phyloP scores from a whole-genome alignment of 2,797 vertebrate species.

The Bufotes viridis region DNA sequence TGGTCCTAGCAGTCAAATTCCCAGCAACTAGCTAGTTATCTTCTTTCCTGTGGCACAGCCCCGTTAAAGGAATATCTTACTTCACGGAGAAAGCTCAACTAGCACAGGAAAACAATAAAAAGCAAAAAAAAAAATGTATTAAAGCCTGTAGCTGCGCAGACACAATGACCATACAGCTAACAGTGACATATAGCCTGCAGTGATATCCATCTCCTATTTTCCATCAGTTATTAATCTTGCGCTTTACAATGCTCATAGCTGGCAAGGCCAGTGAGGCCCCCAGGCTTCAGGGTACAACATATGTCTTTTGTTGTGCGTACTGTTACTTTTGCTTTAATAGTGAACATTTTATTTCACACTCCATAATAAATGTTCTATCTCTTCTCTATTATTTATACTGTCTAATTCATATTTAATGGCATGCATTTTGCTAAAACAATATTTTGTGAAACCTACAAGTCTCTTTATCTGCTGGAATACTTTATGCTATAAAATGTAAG shows the following conservation, averaged over 20 bases:
- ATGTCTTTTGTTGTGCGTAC: not conserved
- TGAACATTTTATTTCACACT: not conserved
- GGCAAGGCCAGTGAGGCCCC: not conserved
- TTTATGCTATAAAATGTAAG: not conserved
- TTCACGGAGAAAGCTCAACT: too few species aligned
- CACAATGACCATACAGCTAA: too few species aligned
- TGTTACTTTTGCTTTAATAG: slow-evolving; percentile 11
- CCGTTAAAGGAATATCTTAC: too few species aligned
- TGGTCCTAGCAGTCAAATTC: too few species aligned
- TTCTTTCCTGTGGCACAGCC: too few species aligned
- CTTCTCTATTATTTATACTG: slow-evolving; percentile 16
- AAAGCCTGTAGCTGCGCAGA: too few species aligned
- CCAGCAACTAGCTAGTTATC: too few species aligned
- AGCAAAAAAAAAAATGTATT: too few species aligned
- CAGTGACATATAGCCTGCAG: not conserved
- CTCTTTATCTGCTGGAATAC: not conserved
- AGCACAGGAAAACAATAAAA: too few species aligned
- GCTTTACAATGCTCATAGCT: not conserved
- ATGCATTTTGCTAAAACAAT: not conserved
- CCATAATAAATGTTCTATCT: not conserved
- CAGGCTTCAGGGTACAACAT: not conserved
- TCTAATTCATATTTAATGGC: slow-evolving; percentile 24
- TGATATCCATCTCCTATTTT: not conserved
- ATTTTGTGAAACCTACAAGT: not conserved
- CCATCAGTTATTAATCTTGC: not conserved